Percentiles rank a stretch among this genome's conserved stretches.
These are phyloP conservation scores for Lamellibrachia columna DNA, from an alignment of 2,888 invertebrate genomes.

Conservation along the genomic window DNA sequence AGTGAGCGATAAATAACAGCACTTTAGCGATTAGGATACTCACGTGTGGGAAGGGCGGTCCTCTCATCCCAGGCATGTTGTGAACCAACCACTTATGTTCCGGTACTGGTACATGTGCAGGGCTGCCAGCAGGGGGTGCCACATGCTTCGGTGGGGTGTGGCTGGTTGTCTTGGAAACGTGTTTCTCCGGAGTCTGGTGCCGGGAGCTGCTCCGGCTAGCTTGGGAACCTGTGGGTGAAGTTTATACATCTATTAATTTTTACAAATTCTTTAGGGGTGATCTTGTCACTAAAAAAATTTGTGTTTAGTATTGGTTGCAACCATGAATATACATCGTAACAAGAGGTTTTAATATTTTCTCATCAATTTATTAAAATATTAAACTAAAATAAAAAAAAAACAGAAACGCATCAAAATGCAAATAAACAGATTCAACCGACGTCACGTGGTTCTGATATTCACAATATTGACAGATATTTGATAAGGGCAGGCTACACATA, in stretches of 20 bases:
- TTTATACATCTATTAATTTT: background rate
- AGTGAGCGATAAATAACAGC: no score
- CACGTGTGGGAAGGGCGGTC: background rate
- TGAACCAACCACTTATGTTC: background rate
- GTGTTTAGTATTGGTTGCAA: no score
- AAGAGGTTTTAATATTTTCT: no score
- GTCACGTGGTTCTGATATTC: no score
- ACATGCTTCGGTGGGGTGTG: background rate
- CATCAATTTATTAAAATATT: no score
- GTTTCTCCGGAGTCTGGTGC: background rate
- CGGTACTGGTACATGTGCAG: background rate
- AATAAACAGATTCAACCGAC: no score
- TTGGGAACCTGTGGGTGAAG: background rate
- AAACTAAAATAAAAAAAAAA: no score
- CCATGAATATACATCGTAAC: no score
- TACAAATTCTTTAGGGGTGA: background rate
- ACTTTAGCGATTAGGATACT: background rate
- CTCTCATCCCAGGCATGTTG: background rate
- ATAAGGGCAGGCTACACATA: no score
- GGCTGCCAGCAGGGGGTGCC: background rate
- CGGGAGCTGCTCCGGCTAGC: background rate
- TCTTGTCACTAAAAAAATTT: background rate
- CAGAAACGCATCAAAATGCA: no score
- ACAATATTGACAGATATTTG: no score
- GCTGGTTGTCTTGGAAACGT: background rate